Conservation (phyloP, 2,888 invertebrate genomes). For the Stenchaetothrips biformis region DNA sequence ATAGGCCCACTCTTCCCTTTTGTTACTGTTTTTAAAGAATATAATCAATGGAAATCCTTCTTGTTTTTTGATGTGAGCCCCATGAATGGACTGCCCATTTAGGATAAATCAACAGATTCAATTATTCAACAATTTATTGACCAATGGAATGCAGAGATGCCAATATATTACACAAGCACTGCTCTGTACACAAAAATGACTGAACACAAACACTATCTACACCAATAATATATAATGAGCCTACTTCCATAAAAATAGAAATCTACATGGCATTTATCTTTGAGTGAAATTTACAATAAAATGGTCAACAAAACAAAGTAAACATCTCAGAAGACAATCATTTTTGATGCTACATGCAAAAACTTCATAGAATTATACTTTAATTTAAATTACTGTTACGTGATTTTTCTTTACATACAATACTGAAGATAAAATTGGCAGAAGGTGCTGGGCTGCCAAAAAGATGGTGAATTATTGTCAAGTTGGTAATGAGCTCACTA, state of each 20-base stretch:
- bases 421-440: constrained; percentile 15
- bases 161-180: constrained; percentile 13
- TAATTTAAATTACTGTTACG: neutral
- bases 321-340: neutral
- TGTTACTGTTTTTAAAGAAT: too few relatives aligned
- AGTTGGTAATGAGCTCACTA: neutral
- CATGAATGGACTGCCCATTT: too few relatives aligned
- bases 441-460: neutral
- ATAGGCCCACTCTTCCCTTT: too few relatives aligned
- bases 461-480: neutral
- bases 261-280: constrained; percentile 23
- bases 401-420: neutral
- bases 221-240: neutral
- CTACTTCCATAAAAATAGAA: constrained; percentile 22
- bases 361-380: neutral
- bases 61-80: too few relatives aligned
- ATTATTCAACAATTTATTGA: constrained; percentile 25
- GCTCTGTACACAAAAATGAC: constrained; percentile 20
- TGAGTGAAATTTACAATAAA: neutral
- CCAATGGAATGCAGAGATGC: constrained; percentile 22
- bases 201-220: constrained; percentile 22
- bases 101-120: neutral
- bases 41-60: too few relatives aligned
- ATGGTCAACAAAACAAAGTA: neutral
- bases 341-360: neutral